phyloP scores from a whole-genome alignment of 2,113 vertebrate genomes.

The Isichthys henryi region DNA sequence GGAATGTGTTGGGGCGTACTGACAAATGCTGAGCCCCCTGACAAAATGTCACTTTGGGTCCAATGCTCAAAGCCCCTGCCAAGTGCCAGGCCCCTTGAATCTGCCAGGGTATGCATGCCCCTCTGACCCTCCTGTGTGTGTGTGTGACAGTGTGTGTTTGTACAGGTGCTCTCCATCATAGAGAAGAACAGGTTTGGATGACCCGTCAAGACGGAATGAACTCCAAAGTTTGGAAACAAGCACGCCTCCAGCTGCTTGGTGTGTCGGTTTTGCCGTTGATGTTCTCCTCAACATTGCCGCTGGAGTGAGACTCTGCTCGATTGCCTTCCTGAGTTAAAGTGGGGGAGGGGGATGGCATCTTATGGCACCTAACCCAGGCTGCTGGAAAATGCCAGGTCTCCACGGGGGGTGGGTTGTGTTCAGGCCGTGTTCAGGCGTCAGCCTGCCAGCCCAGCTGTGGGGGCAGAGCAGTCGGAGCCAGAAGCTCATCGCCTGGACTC shows the following conservation, averaged over 20 bases:
- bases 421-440: background rate
- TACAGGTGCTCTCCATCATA: background rate
- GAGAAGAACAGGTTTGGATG: background rate
- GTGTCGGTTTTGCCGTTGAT: background rate
- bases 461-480: background rate
- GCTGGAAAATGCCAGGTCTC: background rate
- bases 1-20: background rate
- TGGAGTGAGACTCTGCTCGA: background rate
- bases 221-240: background rate
- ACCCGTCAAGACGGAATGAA: background rate
- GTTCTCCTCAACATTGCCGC: background rate
- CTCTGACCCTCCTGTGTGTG: background rate
- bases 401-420: background rate
- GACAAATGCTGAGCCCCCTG: background rate
- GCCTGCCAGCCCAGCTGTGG: background rate
- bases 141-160: background rate
- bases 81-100: background rate
- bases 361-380: too few relatives aligned
- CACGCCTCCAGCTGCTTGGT: background rate
- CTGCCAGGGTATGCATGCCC: background rate
- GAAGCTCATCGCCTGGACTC: background rate
- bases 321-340: background rate
- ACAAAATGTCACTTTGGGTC: background rate
- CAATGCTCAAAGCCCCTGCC: background rate
- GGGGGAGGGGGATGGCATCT: background rate